phyloP scores from a whole-genome alignment of 2,797 vertebrate genomes.

The Enteromius argenteus region DNA sequence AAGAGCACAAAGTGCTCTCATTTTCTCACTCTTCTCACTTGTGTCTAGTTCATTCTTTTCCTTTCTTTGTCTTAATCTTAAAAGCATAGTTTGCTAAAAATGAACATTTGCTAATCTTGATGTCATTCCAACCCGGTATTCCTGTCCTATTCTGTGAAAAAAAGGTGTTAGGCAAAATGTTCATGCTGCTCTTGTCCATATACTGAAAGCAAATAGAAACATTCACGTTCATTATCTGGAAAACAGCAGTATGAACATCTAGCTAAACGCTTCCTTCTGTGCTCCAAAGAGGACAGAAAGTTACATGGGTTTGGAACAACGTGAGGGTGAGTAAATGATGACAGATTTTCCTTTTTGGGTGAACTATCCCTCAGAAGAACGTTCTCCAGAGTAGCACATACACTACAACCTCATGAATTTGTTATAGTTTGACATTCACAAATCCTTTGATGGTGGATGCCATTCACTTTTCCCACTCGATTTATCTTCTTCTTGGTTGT shows the following conservation, averaged over 20 bases:
- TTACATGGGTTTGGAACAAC: not conserved
- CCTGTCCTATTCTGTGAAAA: not conserved
- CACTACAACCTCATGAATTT: slow-evolving; percentile 5
- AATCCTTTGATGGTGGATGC: slow-evolving; percentile 16
- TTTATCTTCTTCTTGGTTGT: slow-evolving; percentile 3
- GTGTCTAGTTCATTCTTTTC: slow-evolving; percentile 11
- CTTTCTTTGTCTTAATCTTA: slow-evolving; percentile 15
- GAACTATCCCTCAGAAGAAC: not conserved
- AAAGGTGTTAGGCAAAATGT: not conserved
- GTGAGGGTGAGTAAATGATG: slow-evolving; percentile 10
- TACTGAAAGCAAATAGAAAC: not conserved
- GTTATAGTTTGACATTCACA: not conserved
- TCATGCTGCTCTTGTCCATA: not conserved
- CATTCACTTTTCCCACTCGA: slow-evolving; percentile 6
- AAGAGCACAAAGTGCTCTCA: slow-evolving; percentile 43
- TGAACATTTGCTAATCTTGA: not conserved
- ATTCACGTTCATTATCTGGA: not conserved
- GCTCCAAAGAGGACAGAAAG: not conserved
- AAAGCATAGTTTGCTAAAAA: not conserved
- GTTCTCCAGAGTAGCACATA: not conserved
- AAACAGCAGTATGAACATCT: slow-evolving; percentile 12
- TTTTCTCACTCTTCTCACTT: slow-evolving; percentile 8
- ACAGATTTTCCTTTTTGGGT: slow-evolving; percentile 13
- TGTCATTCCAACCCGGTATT: not conserved
- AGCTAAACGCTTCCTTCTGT: not conserved